Conservation (phyloP, 2,113 vertebrate genomes). For the Bufo bufo region DNA sequence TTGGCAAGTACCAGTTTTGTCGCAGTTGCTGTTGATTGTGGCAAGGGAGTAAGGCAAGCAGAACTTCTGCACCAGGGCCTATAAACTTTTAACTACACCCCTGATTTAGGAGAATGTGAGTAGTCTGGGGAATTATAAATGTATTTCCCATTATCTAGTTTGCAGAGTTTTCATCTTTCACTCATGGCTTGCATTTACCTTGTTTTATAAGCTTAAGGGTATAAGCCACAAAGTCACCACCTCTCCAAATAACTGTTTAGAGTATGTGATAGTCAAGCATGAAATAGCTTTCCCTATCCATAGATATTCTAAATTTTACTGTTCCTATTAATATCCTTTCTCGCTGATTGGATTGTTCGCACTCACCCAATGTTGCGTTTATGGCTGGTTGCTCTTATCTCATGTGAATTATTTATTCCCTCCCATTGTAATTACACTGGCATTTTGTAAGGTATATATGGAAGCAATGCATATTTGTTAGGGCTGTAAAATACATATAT, state of each 20-base stretch:
- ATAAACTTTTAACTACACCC: too few relatives aligned
- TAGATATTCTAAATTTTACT: conserved; percentile 32
- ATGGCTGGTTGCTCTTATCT: conserved; percentile 43
- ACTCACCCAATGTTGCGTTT: conserved; percentile 14
- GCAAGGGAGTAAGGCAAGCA: too few relatives aligned
- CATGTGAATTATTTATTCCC: conserved; percentile 32
- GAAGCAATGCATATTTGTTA: not conserved
- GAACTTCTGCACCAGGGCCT: too few relatives aligned
- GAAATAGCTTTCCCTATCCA: conserved; percentile 29
- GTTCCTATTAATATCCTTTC: not conserved
- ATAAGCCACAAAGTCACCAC: conserved; percentile 9
- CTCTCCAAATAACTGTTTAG: conserved; percentile 10
- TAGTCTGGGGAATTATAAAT: too few relatives aligned
- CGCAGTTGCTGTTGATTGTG: too few relatives aligned
- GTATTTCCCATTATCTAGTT: not conserved
- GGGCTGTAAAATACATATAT: conserved; percentile 8
- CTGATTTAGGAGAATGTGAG: too few relatives aligned
- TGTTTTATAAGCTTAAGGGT: not conserved
- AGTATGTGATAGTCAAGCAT: conserved; percentile 23
- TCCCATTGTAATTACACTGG: not conserved
- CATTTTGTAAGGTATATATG: not conserved
- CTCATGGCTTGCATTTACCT: not conserved
- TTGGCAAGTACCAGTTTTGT: too few relatives aligned
- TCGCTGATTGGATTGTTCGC: conserved; percentile 14
- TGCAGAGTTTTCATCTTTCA: not conserved